Conservation (phyloP, 2,797 vertebrate species). For the Salarias fasciatus region DNA sequence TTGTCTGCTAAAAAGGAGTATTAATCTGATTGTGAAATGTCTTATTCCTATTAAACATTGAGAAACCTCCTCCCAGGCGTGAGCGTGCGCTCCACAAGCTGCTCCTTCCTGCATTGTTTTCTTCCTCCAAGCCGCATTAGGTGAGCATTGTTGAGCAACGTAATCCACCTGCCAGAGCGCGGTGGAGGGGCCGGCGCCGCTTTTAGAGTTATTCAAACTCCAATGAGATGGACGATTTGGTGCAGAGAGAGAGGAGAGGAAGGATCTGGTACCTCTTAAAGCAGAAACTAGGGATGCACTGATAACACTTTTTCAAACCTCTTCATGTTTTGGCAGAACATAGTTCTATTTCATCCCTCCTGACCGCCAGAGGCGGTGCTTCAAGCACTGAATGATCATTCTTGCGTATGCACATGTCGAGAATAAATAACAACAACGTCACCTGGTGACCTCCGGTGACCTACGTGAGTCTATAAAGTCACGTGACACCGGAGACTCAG, state of each 20-base stretch:
- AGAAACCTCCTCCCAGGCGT: constrained; percentile 28
- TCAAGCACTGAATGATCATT: too few relatives aligned
- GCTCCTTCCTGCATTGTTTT: constrained; percentile 10
- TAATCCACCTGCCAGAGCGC: constrained; percentile 53
- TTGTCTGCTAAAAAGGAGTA: constrained; percentile 36
- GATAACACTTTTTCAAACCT: too few relatives aligned
- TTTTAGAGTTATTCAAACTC: constrained; percentile 3
- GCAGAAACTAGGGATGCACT: too few relatives aligned
- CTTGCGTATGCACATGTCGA: too few relatives aligned
- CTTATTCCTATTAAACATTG: constrained; percentile 45
- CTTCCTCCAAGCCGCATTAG: constrained; percentile 53
- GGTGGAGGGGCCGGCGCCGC: not conserved
- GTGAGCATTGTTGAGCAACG: constrained; percentile 48
- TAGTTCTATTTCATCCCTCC: too few relatives aligned
- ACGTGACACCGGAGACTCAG: too few relatives aligned
- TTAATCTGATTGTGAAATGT: constrained; percentile 57
- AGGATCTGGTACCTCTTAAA: not conserved
- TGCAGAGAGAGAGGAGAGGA: too few relatives aligned
- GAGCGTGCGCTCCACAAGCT: not conserved
- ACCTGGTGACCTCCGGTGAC: too few relatives aligned
- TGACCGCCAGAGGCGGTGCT: too few relatives aligned
- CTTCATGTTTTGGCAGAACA: too few relatives aligned
- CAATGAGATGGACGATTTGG: constrained; percentile 7
- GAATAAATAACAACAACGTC: too few relatives aligned
- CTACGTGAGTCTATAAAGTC: too few relatives aligned